Evolutionary conservation across 2,888 invertebrate species (phyloP).

Genomic region (Monoplex corrugatus): DNA sequence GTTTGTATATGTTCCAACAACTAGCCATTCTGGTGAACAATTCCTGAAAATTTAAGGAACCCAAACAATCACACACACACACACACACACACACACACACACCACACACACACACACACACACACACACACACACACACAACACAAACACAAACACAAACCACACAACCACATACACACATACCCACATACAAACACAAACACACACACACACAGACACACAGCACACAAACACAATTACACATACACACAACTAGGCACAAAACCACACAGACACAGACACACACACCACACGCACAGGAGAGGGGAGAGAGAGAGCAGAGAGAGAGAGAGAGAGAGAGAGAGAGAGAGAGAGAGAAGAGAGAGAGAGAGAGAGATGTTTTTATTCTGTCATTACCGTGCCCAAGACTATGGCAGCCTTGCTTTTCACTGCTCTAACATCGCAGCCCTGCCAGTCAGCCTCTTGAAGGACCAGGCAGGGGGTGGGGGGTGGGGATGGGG

Average conservation of each 20-base stretch:
- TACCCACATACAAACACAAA: neutral
- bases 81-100: neutral
- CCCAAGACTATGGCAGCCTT: too few relatives aligned
- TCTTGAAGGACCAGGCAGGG: too few relatives aligned
- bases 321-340: neutral
- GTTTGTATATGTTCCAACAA: too few relatives aligned
- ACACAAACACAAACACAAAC: too few relatives aligned
- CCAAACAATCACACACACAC: too few relatives aligned
- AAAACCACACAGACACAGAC: too few relatives aligned
- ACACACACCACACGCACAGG: neutral
- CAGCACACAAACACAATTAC: neutral
- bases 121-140: neutral
- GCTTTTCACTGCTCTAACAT: too few relatives aligned
- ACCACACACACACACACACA: neutral
- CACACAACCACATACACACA: too few relatives aligned
- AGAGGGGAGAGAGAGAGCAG: neutral
- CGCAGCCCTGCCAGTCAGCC: too few relatives aligned
- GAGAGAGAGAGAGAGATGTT: neutral
- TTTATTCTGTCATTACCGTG: too few relatives aligned
- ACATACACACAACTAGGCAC: neutral
- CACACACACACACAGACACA: slow-evolving; percentile 7
- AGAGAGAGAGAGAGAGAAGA: neutral
- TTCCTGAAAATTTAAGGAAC: too few relatives aligned
- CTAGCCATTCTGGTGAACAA: too few relatives aligned
- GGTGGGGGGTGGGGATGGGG: neutral